Percentiles rank a stretch among this genome's conserved stretches.
Evolutionary conservation across 2,797 vertebrate species (phyloP).

Genomic region (Enteromius mattozi): DNA sequence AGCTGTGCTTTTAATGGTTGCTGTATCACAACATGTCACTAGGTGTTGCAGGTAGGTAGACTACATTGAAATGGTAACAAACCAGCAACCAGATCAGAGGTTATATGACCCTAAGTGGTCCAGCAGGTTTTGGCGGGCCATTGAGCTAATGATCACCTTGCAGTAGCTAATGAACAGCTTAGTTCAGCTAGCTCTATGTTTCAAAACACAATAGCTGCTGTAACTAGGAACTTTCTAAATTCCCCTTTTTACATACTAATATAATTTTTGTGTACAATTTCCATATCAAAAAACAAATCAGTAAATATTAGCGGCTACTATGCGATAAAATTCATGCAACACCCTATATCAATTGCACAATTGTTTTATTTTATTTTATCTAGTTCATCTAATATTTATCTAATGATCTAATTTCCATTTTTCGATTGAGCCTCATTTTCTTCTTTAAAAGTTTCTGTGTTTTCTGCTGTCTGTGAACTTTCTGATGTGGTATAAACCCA

Average conservation of each 20-base stretch:
- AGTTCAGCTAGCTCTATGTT: not conserved
- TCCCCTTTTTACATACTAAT: not conserved
- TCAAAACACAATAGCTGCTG: not conserved
- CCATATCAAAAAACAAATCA: not conserved
- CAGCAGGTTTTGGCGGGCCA: not conserved
- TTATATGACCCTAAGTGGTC: not conserved
- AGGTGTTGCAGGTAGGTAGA: not conserved
- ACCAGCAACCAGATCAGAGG: not conserved
- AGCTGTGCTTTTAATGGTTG: not conserved
- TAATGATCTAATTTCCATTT: not conserved
- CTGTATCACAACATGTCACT: not conserved
- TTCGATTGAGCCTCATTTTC: not conserved
- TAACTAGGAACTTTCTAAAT: not conserved
- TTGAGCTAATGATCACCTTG: not conserved
- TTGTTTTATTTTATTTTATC: not conserved
- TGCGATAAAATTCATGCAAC: not conserved
- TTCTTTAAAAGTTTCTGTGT: not conserved
- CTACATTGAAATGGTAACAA: not conserved
- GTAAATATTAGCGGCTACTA: not conserved
- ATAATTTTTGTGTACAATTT: not conserved
- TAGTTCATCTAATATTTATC: not conserved
- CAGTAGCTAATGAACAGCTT: not conserved
- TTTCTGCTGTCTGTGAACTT: not conserved
- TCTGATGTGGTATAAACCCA: not conserved
- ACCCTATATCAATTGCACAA: not conserved